phyloP scores from a whole-genome alignment of 2,888 invertebrate genomes.

The Tetrapedia diversipes region DNA sequence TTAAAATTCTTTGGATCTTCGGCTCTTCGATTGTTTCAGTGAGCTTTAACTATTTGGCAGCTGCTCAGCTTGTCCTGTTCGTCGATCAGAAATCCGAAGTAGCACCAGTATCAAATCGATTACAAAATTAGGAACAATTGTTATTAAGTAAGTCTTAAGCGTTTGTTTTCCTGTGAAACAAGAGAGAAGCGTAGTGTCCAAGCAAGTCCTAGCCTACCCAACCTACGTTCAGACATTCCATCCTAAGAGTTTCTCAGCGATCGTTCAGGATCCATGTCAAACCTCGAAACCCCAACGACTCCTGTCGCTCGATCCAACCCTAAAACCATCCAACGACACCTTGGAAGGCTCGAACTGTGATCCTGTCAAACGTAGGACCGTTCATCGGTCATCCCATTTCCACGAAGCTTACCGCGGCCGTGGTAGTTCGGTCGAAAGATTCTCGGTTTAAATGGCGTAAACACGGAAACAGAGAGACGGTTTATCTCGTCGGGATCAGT shows the following conservation, averaged over 20 bases:
- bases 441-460: conserved; percentile 22
- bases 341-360: no score
- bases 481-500: conserved; percentile 22
- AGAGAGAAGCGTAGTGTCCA: no score
- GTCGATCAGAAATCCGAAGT: no score
- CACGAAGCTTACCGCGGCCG: neutral
- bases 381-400: neutral
- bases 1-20: neutral
- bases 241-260: neutral
- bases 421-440: conserved; percentile 26
- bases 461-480: no score
- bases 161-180: neutral
- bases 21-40: no score
- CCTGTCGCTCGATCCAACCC: neutral
- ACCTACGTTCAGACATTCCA: neutral
- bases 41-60: no score
- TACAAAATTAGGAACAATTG: no score
- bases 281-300: neutral
- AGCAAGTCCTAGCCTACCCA: no score
- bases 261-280: neutral
- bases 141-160: no score
- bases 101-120: no score
- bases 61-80: no score
- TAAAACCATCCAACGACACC: neutral
- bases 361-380: neutral